Evolutionary conservation across 2,888 invertebrate genomes (phyloP).

Genomic region (Phrixothrix hirtus): DNA sequence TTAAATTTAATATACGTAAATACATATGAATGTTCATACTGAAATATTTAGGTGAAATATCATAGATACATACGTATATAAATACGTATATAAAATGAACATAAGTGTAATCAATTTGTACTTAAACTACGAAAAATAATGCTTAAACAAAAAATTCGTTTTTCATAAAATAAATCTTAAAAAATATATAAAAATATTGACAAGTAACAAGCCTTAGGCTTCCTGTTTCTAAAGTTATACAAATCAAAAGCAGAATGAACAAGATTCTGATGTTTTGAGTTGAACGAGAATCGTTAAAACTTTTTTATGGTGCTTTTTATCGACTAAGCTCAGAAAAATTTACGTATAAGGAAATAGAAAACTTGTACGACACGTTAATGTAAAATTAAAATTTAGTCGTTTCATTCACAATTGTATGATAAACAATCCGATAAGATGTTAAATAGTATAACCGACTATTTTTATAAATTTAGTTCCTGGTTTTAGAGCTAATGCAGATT

Average conservation of each 20-base stretch:
- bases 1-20: no score
- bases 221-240: slow-evolving; percentile 6
- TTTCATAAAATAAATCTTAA: neutral
- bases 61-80: no score
- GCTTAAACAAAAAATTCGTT: slow-evolving; percentile 1
- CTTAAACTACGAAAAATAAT: no score
- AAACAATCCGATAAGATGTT: slow-evolving; percentile 15
- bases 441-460: slow-evolving; percentile 7
- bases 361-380: slow-evolving; percentile 18
- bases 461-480: slow-evolving; percentile 10
- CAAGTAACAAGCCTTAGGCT: neutral
- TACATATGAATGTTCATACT: no score
- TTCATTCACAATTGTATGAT: slow-evolving; percentile 15
- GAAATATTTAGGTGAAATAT: no score
- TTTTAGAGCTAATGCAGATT: slow-evolving; percentile 13
- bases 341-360: slow-evolving; percentile 9
- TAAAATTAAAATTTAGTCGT: slow-evolving; percentile 21
- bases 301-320: slow-evolving; percentile 25
- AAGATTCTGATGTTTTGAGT: slow-evolving; percentile 8
- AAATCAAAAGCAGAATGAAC: slow-evolving; percentile 10
- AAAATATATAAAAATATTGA: neutral
- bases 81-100: neutral
- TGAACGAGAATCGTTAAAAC: slow-evolving; percentile 22
- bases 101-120: no score
- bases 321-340: slow-evolving; percentile 14